Evolutionary conservation across 1,140 invertebrate genomes (phyloP), one percentile per base, ranked within the genome.

Genomic region (Pseudachorutes palmiensis): DNA sequence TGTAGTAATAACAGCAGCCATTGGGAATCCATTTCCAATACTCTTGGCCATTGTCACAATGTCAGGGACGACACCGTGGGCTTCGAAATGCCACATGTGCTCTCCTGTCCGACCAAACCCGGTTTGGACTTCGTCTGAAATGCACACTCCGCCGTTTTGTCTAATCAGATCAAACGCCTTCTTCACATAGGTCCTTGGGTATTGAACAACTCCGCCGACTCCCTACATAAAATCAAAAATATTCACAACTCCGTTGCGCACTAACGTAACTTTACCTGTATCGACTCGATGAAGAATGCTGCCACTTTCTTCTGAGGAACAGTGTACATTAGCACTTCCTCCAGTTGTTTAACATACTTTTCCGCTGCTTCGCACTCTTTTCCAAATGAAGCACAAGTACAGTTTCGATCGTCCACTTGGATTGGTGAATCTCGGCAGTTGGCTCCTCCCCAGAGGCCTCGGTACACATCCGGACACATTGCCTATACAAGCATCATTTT

Each of bases 81-180:
- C 80, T 78, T 97, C 81, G 79, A 98, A 98, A 1, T 93, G 94
- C 96, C 96, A 99, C 79, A 89, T 98, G 74, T 92, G 83, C 57
- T 91, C 88, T 0, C 96, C 96, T 0, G 92, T 92, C 69, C 96
- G 81, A 0, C 92, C 96, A 79, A 98, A 97, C 16, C 96, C 72
- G 14, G 72, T 73, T 65, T 73, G 72, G 76, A 90, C 91, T 81
- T 98, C 95, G 80, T 98, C 96, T 3, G 90, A 84, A 66, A 98
- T 87, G 75, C 87, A 94, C 0, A 98, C 64, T 14, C 94, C 95
- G 30, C 93, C 94, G 75, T 87, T 82, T 32, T 84, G 80, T 59
- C 86, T 85, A 0, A 97, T 83, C 30, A 90, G 74, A n/a, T 91
- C 84, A 74, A 87, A 88, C 0, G 91, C 91, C 74, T 85, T 85